Base-by-base conservation (phyloP, 2,113 vertebrate species). In the Diphyllodes magnificus region DNA sequence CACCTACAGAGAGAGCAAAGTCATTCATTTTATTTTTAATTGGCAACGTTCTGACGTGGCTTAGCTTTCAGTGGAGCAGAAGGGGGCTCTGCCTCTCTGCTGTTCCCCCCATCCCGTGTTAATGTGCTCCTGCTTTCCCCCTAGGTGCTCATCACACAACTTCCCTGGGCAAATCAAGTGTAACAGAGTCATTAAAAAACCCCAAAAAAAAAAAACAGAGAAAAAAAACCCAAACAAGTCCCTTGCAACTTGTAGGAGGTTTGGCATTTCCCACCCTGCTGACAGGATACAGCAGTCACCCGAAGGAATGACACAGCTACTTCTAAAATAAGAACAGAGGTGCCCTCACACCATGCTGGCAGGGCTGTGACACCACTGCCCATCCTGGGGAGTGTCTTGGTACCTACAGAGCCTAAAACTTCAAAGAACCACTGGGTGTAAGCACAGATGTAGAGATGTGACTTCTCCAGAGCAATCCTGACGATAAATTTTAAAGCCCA, bases 1-100 rank as follows among this genome's bases (percentile, higher is more conserved):
- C 73, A 99, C 99, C 99, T 99, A 40, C 28, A 71, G 92, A 93
- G 91, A 96, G 93, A 98, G 90, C 73, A 97, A 77, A 98, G 90
- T 82, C 63, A 93, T 68, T 76, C 10, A 12, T 66, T 88, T 88
- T 50, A 77, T 3, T 91, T 90, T 93, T 82, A 94, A 89, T 86
- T 93, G 69, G 63, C 49, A 64, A 11, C 39, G 11, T 60, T 65
- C 68, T 68, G 77, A 42, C 7, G 69, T 23, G 66, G 64, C 56
- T 84, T 33, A 63, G 63, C 44, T 85, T 81, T 63, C 40, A 50
- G 72, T 44, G 44, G 40, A 79, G 72, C 57, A 76, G 51, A n/a
- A 88, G 30, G 54, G 50, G 45, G 49, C 47, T 70, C 51, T 59
- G 81, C 49, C 53, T 35, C 78, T 84, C 54, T 2, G 7, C 85